phyloP scores from a whole-genome alignment of 2,888 invertebrate genomes.

The Campopleginae sp. region DNA sequence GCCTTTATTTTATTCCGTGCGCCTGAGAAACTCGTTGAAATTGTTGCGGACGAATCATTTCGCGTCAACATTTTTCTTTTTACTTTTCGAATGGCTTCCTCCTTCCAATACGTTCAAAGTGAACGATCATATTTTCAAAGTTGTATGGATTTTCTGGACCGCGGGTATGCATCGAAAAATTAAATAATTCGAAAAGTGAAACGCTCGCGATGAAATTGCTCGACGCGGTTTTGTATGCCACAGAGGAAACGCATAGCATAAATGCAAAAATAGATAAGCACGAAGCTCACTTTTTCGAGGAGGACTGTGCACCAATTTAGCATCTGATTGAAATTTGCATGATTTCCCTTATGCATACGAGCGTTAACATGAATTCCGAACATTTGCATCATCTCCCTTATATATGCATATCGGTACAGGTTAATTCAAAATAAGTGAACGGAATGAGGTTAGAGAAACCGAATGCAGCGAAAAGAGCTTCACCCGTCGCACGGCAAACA shows the following conservation, averaged over 20 bases:
- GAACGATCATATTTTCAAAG: too few species aligned
- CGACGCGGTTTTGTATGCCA: not conserved
- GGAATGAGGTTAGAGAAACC: not conserved
- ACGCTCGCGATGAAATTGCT: not conserved
- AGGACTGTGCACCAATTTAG: conserved; percentile 6
- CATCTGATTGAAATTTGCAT: conserved; percentile 13
- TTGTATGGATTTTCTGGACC: not conserved
- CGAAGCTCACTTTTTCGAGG: not conserved
- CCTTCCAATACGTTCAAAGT: not conserved
- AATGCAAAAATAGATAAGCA: not conserved
- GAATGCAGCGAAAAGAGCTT: conserved; percentile 9
- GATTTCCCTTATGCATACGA: conserved; percentile 15
- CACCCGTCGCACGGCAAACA: not conserved
- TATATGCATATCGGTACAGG: conserved; percentile 11
- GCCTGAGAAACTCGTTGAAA: not conserved
- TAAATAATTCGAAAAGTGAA: not conserved
- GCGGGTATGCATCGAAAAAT: not conserved
- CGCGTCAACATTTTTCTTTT: not conserved
- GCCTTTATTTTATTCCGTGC: not conserved
- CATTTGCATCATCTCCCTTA: conserved; percentile 9
- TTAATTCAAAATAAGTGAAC: conserved; percentile 2
- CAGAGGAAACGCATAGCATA: not conserved
- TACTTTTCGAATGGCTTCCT: not conserved
- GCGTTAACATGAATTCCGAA: not conserved
- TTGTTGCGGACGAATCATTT: not conserved